Evolutionary conservation across 2,113 vertebrate species (phyloP), one percentile per base, ranked within the genome.

Genomic region (Ameiurus melas): DNA sequence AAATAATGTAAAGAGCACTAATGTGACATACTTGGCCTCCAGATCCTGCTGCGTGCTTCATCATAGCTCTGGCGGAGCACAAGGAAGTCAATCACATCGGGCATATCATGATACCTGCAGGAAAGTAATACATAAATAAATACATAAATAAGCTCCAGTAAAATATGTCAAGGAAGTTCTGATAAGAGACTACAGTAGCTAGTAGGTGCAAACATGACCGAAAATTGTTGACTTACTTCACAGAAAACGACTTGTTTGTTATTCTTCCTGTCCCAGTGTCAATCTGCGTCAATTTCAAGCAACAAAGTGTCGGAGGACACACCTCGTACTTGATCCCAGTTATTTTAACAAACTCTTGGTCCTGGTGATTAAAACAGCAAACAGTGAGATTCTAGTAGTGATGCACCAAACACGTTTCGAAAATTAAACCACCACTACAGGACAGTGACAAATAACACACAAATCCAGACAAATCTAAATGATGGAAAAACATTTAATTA

Each of bases 261-360:
- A 97, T 96, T 89, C 95, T 98, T 60, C 98, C 96, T 0, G 96
- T 97, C 86, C 96, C 97, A 0, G 97, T 96, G 92, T 99, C 97
- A 80, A 99, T 97, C 75, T 97, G 96, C 0, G 97, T 97, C 88
- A 99, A 95, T 91, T 99, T 99, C 90, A 99, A 96, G 89, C 98
- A 98, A 93, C 98, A 99, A 4, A 99, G 91, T 0, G 98, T 99
- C 70, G 98, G 98, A 86, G 98, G 98, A 55, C 97, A 97, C 89
- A 99, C 96, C 93, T 99, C 98, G 0, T 99, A 99, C 64, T 96
- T 96, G 93, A 99, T 97, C 87, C 97, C 98, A 87, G 98, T 97
- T 87, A 99, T 98, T 95, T 99, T 98, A 82, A 99, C 98, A 94
- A 99, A 96, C 94, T 99, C 98, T 95, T 99, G 98, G 95, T 99